Percentiles rank a stretch among this genome's conserved stretches.
Conservation (phyloP, 2,797 vertebrate genomes). For the Amblyraja radiata region DNA sequence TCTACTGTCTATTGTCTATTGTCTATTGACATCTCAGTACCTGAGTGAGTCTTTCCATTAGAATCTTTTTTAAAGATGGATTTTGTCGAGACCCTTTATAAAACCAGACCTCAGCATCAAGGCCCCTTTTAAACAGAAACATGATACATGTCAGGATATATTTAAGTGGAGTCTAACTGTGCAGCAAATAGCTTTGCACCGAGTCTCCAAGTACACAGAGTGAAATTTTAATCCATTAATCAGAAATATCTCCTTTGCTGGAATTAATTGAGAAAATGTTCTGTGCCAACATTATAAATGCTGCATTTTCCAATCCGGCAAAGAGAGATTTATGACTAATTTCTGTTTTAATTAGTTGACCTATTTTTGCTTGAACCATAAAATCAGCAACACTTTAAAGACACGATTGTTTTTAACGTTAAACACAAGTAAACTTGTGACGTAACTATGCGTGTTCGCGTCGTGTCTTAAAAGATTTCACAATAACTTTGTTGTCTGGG, state of each 20-base stretch:
- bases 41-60: not conserved
- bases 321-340: slow-evolving; percentile 16
- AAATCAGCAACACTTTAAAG: not conserved
- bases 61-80: not conserved
- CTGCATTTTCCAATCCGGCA: not conserved
- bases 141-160: not conserved
- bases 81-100: not conserved
- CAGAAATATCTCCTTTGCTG: not conserved
- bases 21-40: not conserved
- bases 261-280: slow-evolving; percentile 10
- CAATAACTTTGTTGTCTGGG: slow-evolving; percentile 15
- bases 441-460: not conserved
- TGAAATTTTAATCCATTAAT: slow-evolving; percentile 6
- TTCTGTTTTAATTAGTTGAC: slow-evolving; percentile 6
- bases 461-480: not conserved
- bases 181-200: slow-evolving; percentile 17
- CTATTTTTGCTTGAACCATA: not conserved
- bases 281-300: not conserved
- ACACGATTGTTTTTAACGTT: not conserved
- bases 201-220: not conserved
- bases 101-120: not conserved
- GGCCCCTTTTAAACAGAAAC: not conserved
- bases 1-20: too few relatives aligned
- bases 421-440: slow-evolving; percentile 9
- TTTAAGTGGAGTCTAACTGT: slow-evolving; percentile 22